These are phyloP conservation scores for Leptoclinus maculatus DNA, from an alignment of 2,797 vertebrate species.

Conservation along the genomic window DNA sequence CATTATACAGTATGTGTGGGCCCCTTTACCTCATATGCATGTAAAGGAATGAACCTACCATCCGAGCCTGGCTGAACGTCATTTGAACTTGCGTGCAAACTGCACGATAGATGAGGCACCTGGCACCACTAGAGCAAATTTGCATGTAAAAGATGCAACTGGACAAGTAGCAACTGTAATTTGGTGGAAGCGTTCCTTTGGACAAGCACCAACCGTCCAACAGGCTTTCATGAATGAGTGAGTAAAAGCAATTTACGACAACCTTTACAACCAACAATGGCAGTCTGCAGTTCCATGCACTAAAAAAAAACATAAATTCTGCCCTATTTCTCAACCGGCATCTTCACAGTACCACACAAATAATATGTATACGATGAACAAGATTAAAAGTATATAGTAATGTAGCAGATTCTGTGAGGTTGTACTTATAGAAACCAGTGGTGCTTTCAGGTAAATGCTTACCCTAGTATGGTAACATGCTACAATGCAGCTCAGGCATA, in stretches of 20 bases:
- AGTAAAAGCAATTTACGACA: constrained; percentile 10
- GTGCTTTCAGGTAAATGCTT: background rate
- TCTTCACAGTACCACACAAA: background rate
- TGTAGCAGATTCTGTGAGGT: background rate
- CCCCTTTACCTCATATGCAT: constrained; percentile 14
- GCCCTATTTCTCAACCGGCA: background rate
- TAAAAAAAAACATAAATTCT: background rate
- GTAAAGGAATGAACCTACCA: background rate
- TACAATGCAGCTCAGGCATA: background rate
- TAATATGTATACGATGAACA: background rate
- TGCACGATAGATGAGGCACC: constrained; percentile 9
- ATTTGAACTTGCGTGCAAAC: constrained; percentile 22
- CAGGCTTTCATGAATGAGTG: constrained; percentile 9
- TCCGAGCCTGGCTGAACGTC: constrained; percentile 10
- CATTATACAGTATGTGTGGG: background rate
- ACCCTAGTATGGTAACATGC: background rate
- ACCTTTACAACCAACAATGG: background rate
- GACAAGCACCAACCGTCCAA: constrained; percentile 1
- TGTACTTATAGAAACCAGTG: background rate
- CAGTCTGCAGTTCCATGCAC: background rate
- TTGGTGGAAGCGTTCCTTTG: constrained; percentile 17
- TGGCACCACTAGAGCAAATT: constrained; percentile 14
- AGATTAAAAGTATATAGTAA: background rate
- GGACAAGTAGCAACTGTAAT: constrained; percentile 11
- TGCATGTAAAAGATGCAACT: constrained; percentile 15